Percentiles rank a stretch among this genome's conserved stretches.
Evolutionary conservation across 2,888 invertebrate genomes (phyloP).

Genomic region (Operophtera brumata): DNA sequence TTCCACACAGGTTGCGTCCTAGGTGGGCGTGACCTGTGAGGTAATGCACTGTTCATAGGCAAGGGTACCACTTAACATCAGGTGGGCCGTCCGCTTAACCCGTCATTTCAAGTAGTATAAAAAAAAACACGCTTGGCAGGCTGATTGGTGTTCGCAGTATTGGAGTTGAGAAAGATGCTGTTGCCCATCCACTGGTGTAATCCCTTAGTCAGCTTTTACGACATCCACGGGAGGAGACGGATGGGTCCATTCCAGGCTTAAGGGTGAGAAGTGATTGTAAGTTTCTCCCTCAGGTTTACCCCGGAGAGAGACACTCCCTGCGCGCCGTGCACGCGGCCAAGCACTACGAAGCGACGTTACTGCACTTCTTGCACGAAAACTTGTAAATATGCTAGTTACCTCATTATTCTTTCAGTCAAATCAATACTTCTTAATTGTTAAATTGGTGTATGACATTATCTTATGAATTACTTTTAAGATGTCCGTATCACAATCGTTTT

Average conservation of each 20-base stretch:
- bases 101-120: too few relatives aligned
- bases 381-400: slow-evolving; percentile 41
- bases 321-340: slow-evolving; percentile 96
- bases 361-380: slow-evolving; percentile 91
- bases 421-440: neutral
- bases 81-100: too few relatives aligned
- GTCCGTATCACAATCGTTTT: neutral
- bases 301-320: slow-evolving; percentile 97
- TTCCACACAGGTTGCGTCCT: too few relatives aligned
- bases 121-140: neutral
- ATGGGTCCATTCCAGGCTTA: too few relatives aligned
- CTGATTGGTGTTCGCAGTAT: neutral
- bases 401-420: neutral
- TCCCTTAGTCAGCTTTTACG: too few relatives aligned
- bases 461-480: neutral
- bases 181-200: too few relatives aligned
- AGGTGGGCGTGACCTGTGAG: too few relatives aligned
- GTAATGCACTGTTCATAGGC: too few relatives aligned
- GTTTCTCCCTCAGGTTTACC: slow-evolving; percentile 88
- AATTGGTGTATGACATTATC: neutral
- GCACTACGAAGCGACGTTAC: slow-evolving; percentile 96
- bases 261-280: neutral
- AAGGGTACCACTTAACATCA: too few relatives aligned
- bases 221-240: too few relatives aligned
- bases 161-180: neutral